Base-by-base conservation (phyloP, 2,888 invertebrate genomes). In the Sarcophaga subvicina region DNA sequence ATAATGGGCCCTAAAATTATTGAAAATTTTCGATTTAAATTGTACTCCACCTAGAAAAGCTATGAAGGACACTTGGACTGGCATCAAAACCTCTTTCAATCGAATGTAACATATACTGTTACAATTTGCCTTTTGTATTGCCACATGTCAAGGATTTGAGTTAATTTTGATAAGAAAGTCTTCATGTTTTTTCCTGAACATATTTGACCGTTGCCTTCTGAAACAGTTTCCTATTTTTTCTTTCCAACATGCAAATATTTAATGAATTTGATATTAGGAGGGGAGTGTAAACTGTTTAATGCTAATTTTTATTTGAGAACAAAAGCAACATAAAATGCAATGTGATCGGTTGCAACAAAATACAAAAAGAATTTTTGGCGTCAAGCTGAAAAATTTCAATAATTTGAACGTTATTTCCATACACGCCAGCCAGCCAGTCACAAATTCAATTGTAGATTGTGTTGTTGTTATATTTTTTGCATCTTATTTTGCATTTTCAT, bases 391-490 rank as follows among this genome's bases (percentile, higher is more conserved):
- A 72, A 62, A 25, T 71, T 67, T 76, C 71, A 77, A 80, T 80
- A 80, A 80, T 72, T 85, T 80, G 20, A 85, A 76, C 78, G 70
- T 75, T 79, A 62, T 77, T 64, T 71, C 72, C 80, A 59, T 60
- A 75, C 54, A 27, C 70, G 20, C 27, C 81, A 79, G 85, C 89
- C 90, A 85, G 20, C 47, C 81, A 79, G 85, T 89, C 90, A 85
- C 88, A 91, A 92, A 93, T 92, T 92, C 91, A 92, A 92, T 92
- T 93, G 91, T 82, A 87, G 83, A 89, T 89, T 78, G 54, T 54
- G 5, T 54, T 54, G 12, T 54, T 54, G 12, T 54, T 54, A 14
- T 14, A 17, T 4, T 14, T 14, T 12, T 54, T 54, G 12, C 17
- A 14, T 54, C 17, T 54, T 54, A 54, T 89, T 88, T 87, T 85